Evolutionary conservation across 2,113 vertebrate species (phyloP), one percentile per base, ranked within the genome.

Genomic region (Labeo catla): DNA sequence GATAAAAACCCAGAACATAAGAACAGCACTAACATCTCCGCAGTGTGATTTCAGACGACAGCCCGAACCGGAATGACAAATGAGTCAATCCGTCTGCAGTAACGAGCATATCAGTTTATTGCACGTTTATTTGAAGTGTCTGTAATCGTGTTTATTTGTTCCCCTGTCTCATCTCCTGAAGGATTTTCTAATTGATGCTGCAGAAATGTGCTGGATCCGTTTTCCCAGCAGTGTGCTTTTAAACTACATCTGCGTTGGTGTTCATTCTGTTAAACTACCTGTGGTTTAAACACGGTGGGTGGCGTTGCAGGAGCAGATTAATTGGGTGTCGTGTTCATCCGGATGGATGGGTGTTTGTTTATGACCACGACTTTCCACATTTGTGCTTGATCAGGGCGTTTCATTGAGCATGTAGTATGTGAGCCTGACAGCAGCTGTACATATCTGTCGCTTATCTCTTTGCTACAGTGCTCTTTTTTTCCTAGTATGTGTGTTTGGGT

Each of bases 11-110:
- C 45, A 19, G 28, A 76, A 76, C 61, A 34, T 34, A 52, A 63
- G 68, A 63, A 54, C 36, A 59, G 54, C 6, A 43, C 39, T 11
- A n/a, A 21, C 47, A 52, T 83, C 65, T 43, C 43, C 1, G 34
- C 23, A 65, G 77, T 50, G 57, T 45, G 79, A 52, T 87, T 63
- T 65, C 70, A 76, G 83, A 28, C 36, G 65, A 84, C 82, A 80
- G 74, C 34, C 4, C 2, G 9, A 85, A 82, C 39, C 72, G 13
- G 28, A 61, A 66, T 87, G 87, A 88, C 74, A 72, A 85, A 85
- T 76, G 70, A 88, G 73, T 59, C 61, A 3, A 81, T 82, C 45
- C 76, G 83, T 49, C n/a, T 49, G 54, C 16, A 13, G 78, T 85
- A 74, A 81, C 28, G 15, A 88, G 68, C 8, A 36, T 23, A 28